These are phyloP conservation scores for Orgyia antiqua DNA, from an alignment of 2,888 invertebrate species.

Conservation along the genomic window DNA sequence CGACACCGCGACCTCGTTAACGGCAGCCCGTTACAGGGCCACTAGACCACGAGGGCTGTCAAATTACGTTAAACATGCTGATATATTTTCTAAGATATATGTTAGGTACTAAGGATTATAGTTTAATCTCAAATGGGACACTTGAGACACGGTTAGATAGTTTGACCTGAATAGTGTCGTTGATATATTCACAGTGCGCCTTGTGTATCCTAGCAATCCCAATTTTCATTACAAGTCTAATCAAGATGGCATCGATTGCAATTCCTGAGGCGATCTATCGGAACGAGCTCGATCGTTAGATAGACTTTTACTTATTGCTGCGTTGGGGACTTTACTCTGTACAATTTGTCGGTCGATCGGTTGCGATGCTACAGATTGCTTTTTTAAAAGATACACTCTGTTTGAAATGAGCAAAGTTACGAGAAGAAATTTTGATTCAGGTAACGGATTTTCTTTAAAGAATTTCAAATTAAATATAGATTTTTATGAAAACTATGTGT, in stretches of 20 bases:
- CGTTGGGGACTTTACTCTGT: conserved; percentile 10
- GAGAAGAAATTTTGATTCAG: too few species aligned
- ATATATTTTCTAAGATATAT: too few species aligned
- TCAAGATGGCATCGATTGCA: conserved; percentile 27
- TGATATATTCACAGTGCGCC: not conserved
- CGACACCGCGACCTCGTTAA: too few species aligned
- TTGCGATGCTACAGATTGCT: conserved; percentile 16
- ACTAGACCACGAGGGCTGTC: too few species aligned
- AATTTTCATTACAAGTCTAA: conserved; percentile 27
- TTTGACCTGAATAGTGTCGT: too few species aligned
- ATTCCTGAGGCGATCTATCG: conserved; percentile 22
- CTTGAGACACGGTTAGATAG: too few species aligned
- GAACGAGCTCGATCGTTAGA: conserved; percentile 19
- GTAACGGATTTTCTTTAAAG: not conserved
- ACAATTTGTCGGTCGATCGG: conserved; percentile 29
- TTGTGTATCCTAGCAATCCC: conserved; percentile 1
- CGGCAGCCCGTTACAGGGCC: too few species aligned
- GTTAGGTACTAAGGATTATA: too few species aligned
- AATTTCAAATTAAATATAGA: too few species aligned
- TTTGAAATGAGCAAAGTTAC: not conserved
- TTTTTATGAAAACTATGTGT: too few species aligned
- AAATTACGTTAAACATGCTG: too few species aligned
- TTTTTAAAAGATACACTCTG: conserved; percentile 18
- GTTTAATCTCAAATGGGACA: too few species aligned
- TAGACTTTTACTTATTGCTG: conserved; percentile 30